Percentiles rank a stretch among this genome's conserved stretches.
Conservation (phyloP, 2,797 vertebrate species). For the Argentina silus region DNA sequence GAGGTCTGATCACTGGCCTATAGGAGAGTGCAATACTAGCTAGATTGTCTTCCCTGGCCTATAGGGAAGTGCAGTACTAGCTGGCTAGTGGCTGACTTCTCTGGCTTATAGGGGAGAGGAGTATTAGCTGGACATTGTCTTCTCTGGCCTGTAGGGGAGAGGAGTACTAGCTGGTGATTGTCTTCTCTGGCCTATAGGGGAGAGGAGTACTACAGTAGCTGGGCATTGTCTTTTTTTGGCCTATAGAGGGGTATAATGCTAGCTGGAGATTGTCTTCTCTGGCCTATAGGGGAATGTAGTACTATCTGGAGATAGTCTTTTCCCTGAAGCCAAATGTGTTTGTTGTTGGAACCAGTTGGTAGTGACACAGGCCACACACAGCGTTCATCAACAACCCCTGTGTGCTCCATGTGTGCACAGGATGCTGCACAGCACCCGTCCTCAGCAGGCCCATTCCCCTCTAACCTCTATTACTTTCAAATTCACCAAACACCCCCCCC, state of each 20-base stretch:
- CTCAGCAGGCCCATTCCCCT: neutral
- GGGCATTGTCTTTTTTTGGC: too few species aligned
- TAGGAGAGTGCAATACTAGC: neutral
- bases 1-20: neutral
- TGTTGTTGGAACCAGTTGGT: conserved; percentile 47
- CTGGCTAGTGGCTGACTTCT: too few species aligned
- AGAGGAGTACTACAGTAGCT: too few species aligned
- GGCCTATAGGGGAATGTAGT: neutral
- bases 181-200: too few species aligned
- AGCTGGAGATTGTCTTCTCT: neutral
- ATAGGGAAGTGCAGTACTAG: neutral
- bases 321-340: conserved; percentile 26
- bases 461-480: neutral
- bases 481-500: too few species aligned
- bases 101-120: too few species aligned
- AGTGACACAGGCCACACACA: conserved; percentile 34
- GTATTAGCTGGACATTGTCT: too few species aligned
- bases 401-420: conserved; percentile 49
- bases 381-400: conserved; percentile 48
- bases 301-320: conserved; percentile 12
- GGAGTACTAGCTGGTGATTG: too few species aligned
- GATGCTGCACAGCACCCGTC: conserved; percentile 18
- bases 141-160: too few species aligned
- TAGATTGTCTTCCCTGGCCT: neutral
- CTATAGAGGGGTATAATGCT: neutral